Percentiles rank a stretch among this genome's conserved stretches.
Conservation (phyloP, 1,140 invertebrate species). For the Nautilus pompilius region DNA sequence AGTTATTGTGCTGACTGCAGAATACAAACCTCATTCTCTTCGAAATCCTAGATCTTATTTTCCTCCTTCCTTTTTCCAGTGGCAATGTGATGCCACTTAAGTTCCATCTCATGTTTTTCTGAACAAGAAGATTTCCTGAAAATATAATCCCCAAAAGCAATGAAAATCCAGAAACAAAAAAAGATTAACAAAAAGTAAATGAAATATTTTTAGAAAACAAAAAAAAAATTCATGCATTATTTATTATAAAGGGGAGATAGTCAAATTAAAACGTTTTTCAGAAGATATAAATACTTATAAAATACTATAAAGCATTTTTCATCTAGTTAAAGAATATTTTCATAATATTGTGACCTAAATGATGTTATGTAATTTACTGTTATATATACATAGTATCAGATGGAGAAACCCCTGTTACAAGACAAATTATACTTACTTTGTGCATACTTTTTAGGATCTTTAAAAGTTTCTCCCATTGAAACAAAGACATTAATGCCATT, state of each 20-base stretch:
- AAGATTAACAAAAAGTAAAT: too few species aligned
- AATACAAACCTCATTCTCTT: constrained; percentile 45
- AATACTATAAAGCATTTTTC: too few species aligned
- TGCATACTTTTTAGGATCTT: constrained; percentile 40
- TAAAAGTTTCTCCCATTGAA: constrained; percentile 53
- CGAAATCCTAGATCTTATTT: constrained; percentile 36
- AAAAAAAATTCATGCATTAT: too few species aligned
- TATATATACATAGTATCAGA: too few species aligned
- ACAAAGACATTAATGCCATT: constrained; percentile 46
- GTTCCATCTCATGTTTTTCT: constrained; percentile 44
- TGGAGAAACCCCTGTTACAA: not conserved
- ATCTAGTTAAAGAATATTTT: too few species aligned
- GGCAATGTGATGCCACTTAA: constrained; percentile 46
- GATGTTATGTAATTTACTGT: too few species aligned
- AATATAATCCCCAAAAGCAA: too few species aligned
- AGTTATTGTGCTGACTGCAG: not conserved
- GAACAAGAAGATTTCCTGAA: constrained; percentile 39
- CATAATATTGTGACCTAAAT: too few species aligned
- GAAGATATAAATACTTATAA: not conserved
- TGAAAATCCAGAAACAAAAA: too few species aligned
- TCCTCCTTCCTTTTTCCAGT: constrained; percentile 35
- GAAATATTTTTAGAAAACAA: too few species aligned
- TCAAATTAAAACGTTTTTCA: not conserved
- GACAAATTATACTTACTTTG: constrained; percentile 35
- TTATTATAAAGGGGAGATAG: constrained; percentile 5